Evolutionary conservation across 2,888 invertebrate genomes (phyloP), one percentile per base, ranked within the genome.

Genomic region (Tetragonisca angustula): DNA sequence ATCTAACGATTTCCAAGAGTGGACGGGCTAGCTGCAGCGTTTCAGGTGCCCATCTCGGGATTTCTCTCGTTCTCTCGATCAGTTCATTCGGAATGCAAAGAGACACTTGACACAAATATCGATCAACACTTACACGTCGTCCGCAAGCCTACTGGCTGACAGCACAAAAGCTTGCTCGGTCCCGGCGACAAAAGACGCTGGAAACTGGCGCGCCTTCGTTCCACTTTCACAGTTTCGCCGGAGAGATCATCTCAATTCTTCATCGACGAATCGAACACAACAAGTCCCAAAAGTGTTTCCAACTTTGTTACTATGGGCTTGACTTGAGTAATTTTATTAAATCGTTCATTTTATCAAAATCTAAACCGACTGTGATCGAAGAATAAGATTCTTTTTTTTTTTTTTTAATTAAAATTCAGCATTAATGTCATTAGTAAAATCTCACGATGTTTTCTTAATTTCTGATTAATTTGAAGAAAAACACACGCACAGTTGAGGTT

Each of bases 41-140:
- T 2, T 9, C 9, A 11, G 4, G 32, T 32, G 32, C 3, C 3
- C 9, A 9, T 43, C 2, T 9, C 9, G 9, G 43, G 13, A 75
- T n/a, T 61, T 61, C 17, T 73, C 61, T 43, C 6, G 19, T n/a
- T n/a, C n/a, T n/a, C 50, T 17, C 61, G 27, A 17, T 52, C 19
- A 0, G 17, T 75, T 65, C 59, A 54, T 74, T 69, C 69, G 43
- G 70, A 78, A 74, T 32, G 50, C 70, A 27, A 27, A 27, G 27
- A 82, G 54, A 74, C 27, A 56, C 83, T 83, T 70, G 77, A 77
- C 83, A 73, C 69, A 59, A 74, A 74, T 83, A 74, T 83, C 83
- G 83, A 71, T 64, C 64, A 49, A 61, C 83, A 83, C 77, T 82
- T 77, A 75, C 71, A 75, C 71, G 27, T 52, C 59, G 59, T 65